Evolutionary conservation across 2,888 invertebrate species (phyloP).

Genomic region (Scrobipalpa costella): DNA sequence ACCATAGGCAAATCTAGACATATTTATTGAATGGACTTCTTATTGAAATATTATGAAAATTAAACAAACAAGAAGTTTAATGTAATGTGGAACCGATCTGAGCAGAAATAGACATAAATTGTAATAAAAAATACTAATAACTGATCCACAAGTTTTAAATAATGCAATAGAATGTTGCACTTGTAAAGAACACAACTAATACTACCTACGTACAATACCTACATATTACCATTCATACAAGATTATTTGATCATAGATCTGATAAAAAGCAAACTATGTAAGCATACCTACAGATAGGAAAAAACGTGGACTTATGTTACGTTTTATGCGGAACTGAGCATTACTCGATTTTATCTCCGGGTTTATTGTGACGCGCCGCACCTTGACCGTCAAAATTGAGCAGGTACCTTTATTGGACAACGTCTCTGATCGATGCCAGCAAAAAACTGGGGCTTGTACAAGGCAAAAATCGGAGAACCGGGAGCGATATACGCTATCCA

Average conservation of each 20-base stretch:
- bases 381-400: conserved; percentile 75
- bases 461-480: conserved; percentile 60
- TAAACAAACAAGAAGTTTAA: no score
- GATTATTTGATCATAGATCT: not conserved
- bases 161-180: no score
- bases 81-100: no score
- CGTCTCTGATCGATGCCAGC: conserved; percentile 61
- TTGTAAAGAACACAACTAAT: not conserved
- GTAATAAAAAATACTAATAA: no score
- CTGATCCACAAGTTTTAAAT: no score
- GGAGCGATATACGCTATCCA: conserved; percentile 50
- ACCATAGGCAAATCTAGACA: no score
- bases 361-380: conserved; percentile 75
- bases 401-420: conserved; percentile 71
- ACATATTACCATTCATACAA: not conserved
- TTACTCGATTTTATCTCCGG: conserved; percentile 60
- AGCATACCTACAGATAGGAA: not conserved
- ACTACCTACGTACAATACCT: not conserved
- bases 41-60: no score
- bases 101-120: no score
- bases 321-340: conserved; percentile 62
- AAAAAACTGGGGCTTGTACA: conserved; percentile 62
- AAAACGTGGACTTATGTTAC: conserved; percentile 31
- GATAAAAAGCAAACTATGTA: conserved; percentile 11
- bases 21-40: no score